Evolutionary conservation across 2,113 vertebrate genomes (phyloP).

Genomic region (Daboia siamensis): DNA sequence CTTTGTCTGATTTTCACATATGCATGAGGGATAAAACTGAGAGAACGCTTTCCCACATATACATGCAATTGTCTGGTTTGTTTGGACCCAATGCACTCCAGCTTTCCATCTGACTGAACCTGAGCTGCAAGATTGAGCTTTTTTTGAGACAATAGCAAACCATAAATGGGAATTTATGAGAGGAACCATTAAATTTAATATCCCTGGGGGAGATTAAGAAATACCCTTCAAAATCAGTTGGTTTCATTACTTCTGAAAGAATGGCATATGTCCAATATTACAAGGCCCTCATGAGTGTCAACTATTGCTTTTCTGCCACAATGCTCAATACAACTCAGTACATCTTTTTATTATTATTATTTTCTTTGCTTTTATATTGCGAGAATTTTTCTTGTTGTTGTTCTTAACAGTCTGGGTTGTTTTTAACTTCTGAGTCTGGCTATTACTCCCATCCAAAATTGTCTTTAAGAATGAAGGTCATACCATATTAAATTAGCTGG

Average conservation of each 20-base stretch:
- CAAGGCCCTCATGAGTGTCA: background rate
- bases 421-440: background rate
- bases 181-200: constrained; percentile 22
- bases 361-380: background rate
- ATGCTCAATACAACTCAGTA: background rate
- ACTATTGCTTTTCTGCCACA: background rate
- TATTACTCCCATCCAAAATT: background rate
- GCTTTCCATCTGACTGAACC: background rate
- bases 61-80: background rate
- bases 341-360: background rate
- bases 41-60: background rate
- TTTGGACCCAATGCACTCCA: background rate
- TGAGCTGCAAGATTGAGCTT: background rate
- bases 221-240: constrained; percentile 19
- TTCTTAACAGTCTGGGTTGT: background rate
- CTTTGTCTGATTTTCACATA: background rate
- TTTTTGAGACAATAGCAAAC: constrained; percentile 2
- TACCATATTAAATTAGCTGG: background rate
- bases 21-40: background rate
- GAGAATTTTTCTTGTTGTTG: background rate
- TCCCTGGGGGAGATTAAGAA: constrained; percentile 17
- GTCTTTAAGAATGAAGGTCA: background rate
- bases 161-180: constrained; percentile 3
- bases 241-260: constrained; percentile 2
- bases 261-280: constrained; percentile 18